phyloP scores from a whole-genome alignment of 2,113 vertebrate genomes.

The Caranx ignobilis region DNA sequence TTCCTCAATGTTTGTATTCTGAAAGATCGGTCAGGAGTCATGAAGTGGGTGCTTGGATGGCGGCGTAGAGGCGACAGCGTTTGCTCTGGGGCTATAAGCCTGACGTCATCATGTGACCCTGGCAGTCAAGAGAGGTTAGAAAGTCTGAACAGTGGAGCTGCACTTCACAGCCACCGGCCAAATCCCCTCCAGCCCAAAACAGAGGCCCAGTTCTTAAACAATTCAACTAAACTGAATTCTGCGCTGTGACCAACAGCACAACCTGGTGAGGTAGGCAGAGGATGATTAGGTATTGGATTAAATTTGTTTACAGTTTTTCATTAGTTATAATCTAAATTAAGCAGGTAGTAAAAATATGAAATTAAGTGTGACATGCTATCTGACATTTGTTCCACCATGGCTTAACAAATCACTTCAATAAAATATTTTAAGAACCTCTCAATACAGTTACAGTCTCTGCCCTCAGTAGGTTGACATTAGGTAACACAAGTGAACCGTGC shows the following conservation, averaged over 20 bases:
- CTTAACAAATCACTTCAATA: slow-evolving; percentile 23
- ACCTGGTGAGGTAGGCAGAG: background rate
- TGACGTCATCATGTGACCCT: slow-evolving; percentile 74
- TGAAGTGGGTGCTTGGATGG: slow-evolving; percentile 14
- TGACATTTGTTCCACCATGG: background rate
- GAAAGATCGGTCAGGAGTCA: slow-evolving; percentile 19
- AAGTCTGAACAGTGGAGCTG: slow-evolving; percentile 37
- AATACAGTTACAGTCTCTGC: slow-evolving; percentile 10
- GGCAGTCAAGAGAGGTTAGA: slow-evolving; percentile 59
- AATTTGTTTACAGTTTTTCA: background rate
- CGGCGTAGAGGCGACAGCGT: slow-evolving; percentile 10
- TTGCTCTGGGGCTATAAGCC: slow-evolving; percentile 39
- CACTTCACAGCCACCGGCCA: slow-evolving; percentile 44
- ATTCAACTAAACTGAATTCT: background rate
- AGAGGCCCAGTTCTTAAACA: slow-evolving; percentile 8
- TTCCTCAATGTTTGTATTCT: slow-evolving; percentile 1
- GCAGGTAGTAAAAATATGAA: background rate
- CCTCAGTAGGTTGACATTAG: slow-evolving; percentile 35
- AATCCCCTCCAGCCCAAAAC: slow-evolving; percentile 6
- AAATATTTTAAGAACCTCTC: slow-evolving; percentile 23
- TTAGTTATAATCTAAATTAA: background rate
- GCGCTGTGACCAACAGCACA: background rate
- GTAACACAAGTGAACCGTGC: slow-evolving; percentile 27
- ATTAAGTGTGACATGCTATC: background rate
- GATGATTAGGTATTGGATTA: background rate